Conservation (phyloP, 2,113 vertebrate genomes). For the Boulengerochromis microlepis region DNA sequence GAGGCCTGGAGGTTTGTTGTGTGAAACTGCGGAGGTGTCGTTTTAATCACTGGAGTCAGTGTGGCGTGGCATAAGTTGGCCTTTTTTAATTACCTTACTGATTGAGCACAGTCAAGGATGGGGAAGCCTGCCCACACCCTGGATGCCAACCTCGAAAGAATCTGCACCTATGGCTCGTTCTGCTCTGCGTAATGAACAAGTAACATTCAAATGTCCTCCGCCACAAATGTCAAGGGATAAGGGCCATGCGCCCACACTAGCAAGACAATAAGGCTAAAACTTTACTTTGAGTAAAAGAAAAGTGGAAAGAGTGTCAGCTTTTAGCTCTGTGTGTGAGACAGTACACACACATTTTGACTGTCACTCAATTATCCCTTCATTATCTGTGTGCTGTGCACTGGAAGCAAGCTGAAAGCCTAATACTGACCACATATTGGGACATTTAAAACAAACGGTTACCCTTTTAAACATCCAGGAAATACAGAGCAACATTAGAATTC, state of each 20-base stretch:
- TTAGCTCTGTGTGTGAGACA: not conserved
- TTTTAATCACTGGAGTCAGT: conserved; percentile 68
- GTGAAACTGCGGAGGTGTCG: conserved; percentile 61
- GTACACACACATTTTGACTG: not conserved
- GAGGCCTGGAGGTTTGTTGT: conserved; percentile 53
- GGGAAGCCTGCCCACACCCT: conserved; percentile 45
- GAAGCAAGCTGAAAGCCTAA: not conserved
- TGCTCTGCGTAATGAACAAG: conserved; percentile 22
- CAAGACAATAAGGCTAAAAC: not conserved
- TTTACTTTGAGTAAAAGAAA: not conserved
- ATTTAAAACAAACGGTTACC: not conserved
- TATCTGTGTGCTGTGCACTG: not conserved
- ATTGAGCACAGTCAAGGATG: conserved; percentile 65
- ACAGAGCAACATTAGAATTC: not conserved
- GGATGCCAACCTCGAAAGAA: conserved; percentile 25
- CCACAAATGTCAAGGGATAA: not conserved
- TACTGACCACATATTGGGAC: not conserved
- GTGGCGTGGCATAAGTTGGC: conserved; percentile 66
- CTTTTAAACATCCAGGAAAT: not conserved
- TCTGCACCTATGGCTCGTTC: conserved; percentile 17
- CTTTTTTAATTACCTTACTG: conserved; percentile 68
- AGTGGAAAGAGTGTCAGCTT: not conserved
- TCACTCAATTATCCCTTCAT: not conserved
- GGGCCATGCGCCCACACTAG: not conserved
- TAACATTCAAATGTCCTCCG: conserved; percentile 55